phyloP scores from a whole-genome alignment of 2,888 invertebrate species.

The Caenorhabditis doughertyi region DNA sequence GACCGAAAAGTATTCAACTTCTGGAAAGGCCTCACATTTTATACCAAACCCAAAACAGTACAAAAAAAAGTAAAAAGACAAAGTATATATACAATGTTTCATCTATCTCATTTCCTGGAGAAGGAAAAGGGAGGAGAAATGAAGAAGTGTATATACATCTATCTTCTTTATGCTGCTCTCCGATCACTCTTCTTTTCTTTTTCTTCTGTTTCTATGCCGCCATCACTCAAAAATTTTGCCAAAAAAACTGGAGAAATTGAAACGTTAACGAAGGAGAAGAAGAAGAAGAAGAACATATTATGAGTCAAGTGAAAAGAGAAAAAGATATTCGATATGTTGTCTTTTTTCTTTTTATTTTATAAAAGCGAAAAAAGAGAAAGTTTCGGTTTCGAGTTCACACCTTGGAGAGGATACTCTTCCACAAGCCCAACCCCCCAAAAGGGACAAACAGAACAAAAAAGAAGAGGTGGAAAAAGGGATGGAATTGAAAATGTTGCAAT shows the following conservation, averaged over 20 bases:
- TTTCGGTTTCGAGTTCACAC: slow-evolving; percentile 23
- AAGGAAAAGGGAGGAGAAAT: neutral
- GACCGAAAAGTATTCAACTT: neutral
- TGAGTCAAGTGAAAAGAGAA: slow-evolving; percentile 27
- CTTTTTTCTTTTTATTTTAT: slow-evolving; percentile 26
- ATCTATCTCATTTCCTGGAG: neutral
- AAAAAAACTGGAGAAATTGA: slow-evolving; percentile 31
- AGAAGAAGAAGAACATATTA: no score
- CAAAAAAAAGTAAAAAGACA: neutral
- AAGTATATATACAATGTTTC: neutral
- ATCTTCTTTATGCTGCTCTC: slow-evolving; percentile 23
- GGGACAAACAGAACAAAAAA: neutral
- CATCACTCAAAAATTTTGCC: slow-evolving; percentile 53
- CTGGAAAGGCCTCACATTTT: neutral
- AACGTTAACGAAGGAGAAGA: slow-evolving; percentile 44
- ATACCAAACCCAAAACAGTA: slow-evolving; percentile 4
- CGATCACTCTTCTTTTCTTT: slow-evolving; percentile 24
- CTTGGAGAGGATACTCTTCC: no score
- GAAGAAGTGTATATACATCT: slow-evolving; percentile 30
- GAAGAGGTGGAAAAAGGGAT: neutral
- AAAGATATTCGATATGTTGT: slow-evolving; percentile 56
- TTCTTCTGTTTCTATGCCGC: neutral
- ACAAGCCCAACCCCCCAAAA: neutral
- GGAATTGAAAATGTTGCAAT: no score
- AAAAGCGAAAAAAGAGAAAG: slow-evolving; percentile 5